Evolutionary conservation across 2,113 vertebrate genomes (phyloP).

Genomic region (Alligator mississippiensis): DNA sequence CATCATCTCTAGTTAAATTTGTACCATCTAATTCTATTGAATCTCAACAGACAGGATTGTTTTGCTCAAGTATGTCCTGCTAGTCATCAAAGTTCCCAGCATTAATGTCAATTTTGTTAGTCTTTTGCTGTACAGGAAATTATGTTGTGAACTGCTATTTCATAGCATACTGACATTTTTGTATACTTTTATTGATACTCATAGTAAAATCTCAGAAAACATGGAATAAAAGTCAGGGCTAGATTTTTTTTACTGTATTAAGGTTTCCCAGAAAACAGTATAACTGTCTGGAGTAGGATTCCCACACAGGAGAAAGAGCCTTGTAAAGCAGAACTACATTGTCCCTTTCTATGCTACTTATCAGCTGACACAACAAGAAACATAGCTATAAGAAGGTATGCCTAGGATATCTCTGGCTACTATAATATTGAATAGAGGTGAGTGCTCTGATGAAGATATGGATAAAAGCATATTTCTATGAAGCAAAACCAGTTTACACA

Average conservation of each 20-base stretch:
- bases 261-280: not conserved
- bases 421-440: not conserved
- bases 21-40: not conserved
- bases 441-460: not conserved
- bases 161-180: not conserved
- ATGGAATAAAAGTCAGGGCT: fast-evolving
- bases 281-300: not conserved
- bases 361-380: not conserved
- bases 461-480: not conserved
- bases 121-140: not conserved
- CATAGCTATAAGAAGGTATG: not conserved
- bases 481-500: not conserved
- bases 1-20: not conserved
- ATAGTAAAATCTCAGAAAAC: not conserved
- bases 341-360: not conserved
- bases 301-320: not conserved
- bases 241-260: not conserved
- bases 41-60: not conserved
- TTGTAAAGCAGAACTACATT: not conserved
- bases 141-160: not conserved
- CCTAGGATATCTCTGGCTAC: not conserved
- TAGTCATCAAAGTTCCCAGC: not conserved
- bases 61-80: not conserved
- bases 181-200: not conserved
- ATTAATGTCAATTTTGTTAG: not conserved